Evolutionary conservation across 1,140 invertebrate species (phyloP), one percentile per base, ranked within the genome.

Genomic region (Zaprionus taronus): DNA sequence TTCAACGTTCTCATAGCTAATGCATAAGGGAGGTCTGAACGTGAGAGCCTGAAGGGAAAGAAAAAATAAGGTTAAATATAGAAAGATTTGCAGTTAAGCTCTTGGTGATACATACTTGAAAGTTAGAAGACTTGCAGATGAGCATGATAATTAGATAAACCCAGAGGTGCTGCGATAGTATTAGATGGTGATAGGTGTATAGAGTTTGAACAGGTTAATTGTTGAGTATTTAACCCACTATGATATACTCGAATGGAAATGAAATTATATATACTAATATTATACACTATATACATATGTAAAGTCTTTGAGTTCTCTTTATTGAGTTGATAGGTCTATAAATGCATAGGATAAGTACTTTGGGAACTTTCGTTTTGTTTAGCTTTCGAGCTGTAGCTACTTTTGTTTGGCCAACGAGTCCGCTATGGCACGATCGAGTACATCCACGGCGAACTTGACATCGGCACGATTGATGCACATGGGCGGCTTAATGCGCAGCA

Each of bases 11-110:
- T 95, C 94, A 92, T 96, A 96, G 2, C 95, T 97, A 47, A 99
- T 95, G 92, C 98, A 99, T 96, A 99, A 97, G 0, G 99, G 98
- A 44, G 99, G 99, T 91, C 98, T 98, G 53, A 99, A 96, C 81
- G 98, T 93, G 24, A 99, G 93, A 0, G 98, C 96, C 97, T 98
- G 41, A 7, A 15, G 51, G 5, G 11, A 31, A 71, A 61, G 15
- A 41, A 53, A 62, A 68, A 20, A 15, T n/a, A 28, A 17, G 2
- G 9, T 15, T 36, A 1, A 11, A 22, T 22, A 41, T 41, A n/a
- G 4, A 34, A n/a, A 2, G 1, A 24, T 51, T 24, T 15, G 11
- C 15, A 14, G 14, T 47, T 20, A 49, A n/a, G 22, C 15, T 38
- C 17, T 26, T 34, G 53, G 4, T 47, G 15, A 72, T 77, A 68